Base-by-base conservation (phyloP, 2,113 vertebrate species). In the Poeciliopsis retropinna region DNA sequence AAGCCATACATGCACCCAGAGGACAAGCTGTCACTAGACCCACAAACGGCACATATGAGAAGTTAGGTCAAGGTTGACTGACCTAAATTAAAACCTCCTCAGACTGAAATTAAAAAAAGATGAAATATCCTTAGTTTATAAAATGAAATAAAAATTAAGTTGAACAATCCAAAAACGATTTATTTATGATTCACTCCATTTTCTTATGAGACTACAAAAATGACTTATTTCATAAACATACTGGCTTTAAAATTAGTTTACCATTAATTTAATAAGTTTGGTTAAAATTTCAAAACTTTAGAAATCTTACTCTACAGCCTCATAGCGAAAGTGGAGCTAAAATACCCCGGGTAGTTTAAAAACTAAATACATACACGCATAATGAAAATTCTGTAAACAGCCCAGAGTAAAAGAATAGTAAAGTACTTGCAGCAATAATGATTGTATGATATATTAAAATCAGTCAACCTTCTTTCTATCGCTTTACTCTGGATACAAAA, bases 1-100 rank as follows among this genome's bases (percentile, higher is more conserved):
- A 70, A 78, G 47, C 17, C 39, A 51, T 47, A 22, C 29, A 25
- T 41, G 54, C 5, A 66, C 28, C 27, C 37, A 19, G 1, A 0
- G n/a, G 2, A 32, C 66, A 34, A 67, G 12, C 13, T 62, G 41
- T 34, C 57, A 57, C 19, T 78, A 27, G 61, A 76, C 72, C 39
- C n/a, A 76, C 51, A 57, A 8, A 12, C 57, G 41, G 11, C 69
- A 62, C 76, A 72, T 14, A 22, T 82, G 74, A 71, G 57, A 70
- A 75, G 82, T 86, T 73, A 80, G 73, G 67, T 78, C 76, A 74
- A 22, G 47, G n/a, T 73, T 74, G 71, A 75, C 77, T 71, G 31
- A 77, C 77, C 80, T 72, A 73, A 29, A 72, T 37, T 77, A 72
- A 76, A 85, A 86, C 77, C 62, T 68, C 66, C 31, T 13, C 4